Base-by-base conservation (phyloP, 2,113 vertebrate species). In the Gymnorhina tibicen region DNA sequence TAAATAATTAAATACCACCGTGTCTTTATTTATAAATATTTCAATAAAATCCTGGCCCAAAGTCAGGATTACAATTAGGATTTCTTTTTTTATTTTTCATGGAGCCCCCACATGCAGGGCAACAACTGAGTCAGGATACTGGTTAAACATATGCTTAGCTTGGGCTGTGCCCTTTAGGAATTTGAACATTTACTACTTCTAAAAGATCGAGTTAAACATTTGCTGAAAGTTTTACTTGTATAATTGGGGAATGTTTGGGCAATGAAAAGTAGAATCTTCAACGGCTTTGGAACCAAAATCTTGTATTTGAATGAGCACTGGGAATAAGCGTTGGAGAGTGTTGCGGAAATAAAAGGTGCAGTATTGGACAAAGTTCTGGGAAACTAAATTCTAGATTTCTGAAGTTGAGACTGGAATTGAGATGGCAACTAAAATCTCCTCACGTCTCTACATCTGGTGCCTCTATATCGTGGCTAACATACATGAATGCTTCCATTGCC, bases 401-500 rank as follows among this genome's bases (percentile, higher is more conserved):
- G 7, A 93, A 89, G 50, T 6, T 87, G 78, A 89, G 42, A 69
- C 50, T 82, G 28, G 44, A 92, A 85, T 32, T 75, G 53, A 32
- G 33, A 86, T 63, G 72, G 23, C 44, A 85, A 53, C 41, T 83
- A 73, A 89, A 89, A 62, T 87, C 41, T 90, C 41, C 88, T 95
- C 89, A 80, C 47, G 0, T 90, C 87, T 91, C 55, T 95, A 35
- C 67, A 90, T 78, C 85, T 96, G 95, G 87, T 93, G 62, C 28
- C 62, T 94, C 70, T 91, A 41, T 69, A 84, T 80, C 17, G 1
- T 85, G 79, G 82, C 53, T 95, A 93, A 92, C 67, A 93, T 87
- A 94, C 75, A 91, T 66, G 75, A 91, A 73, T 80, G 22, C 55
- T 94, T 91, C 72, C 59, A 91, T 26, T 96, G 93, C 91, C 90